Conservation (phyloP, 2,113 vertebrate species). For the Mionectes macconnelli region DNA sequence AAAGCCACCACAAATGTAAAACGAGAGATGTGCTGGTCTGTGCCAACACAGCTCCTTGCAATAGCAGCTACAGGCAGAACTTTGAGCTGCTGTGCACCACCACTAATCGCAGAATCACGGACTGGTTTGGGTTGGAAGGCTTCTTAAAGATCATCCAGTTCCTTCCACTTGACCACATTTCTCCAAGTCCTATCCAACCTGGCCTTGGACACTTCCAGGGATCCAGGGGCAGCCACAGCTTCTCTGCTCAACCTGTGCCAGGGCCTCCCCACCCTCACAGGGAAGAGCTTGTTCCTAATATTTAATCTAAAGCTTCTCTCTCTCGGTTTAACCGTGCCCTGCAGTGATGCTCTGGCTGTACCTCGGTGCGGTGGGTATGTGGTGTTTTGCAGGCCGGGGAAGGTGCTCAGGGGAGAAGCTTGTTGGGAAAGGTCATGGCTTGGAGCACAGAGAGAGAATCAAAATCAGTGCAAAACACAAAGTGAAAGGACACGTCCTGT, state of each 20-base stretch:
- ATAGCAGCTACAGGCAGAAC: rapidly evolving
- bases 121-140: neutral
- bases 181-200: neutral
- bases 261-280: neutral
- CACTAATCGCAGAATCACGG: no score
- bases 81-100: neutral
- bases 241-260: neutral
- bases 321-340: neutral
- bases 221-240: neutral
- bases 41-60: neutral
- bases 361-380: rapidly evolving
- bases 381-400: neutral
- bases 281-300: neutral
- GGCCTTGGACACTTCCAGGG: neutral
- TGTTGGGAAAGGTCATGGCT: neutral
- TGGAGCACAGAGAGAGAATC: neutral
- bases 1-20: neutral
- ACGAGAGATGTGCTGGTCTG: neutral
- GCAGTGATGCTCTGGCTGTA: neutral
- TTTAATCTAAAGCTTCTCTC: neutral
- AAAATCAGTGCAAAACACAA: neutral
- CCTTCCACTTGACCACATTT: neutral
- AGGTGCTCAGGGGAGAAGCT: neutral
- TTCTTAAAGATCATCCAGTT: neutral
- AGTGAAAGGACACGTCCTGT: neutral